phyloP scores from a whole-genome alignment of 2,113 vertebrate species.

The Cephalopterus ornatus region DNA sequence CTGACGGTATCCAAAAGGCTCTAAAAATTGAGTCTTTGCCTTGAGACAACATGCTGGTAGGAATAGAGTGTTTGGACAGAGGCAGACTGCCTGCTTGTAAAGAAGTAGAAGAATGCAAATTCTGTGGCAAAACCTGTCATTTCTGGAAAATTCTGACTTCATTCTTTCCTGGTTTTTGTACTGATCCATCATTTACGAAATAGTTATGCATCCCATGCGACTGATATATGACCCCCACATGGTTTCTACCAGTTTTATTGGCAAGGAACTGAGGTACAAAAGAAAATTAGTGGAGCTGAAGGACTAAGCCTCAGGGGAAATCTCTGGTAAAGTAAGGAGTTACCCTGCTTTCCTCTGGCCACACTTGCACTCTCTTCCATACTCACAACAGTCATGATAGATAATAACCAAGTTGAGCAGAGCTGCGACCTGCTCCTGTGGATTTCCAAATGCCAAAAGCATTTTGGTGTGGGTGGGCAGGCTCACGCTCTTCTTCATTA shows the following conservation, averaged over 20 bases:
- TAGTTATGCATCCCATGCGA: neutral
- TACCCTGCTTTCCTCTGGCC: neutral
- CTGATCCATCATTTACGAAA: neutral
- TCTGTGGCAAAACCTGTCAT: neutral
- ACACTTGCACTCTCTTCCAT: neutral
- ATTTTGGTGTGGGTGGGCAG: neutral
- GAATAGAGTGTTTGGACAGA: neutral
- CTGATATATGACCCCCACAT: neutral
- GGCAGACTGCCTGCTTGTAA: neutral
- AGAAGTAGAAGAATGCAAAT: neutral
- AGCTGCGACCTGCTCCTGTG: neutral
- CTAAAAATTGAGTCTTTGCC: neutral
- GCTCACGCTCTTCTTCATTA: neutral
- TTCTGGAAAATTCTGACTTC: constrained; percentile 15
- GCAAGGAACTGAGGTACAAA: neutral
- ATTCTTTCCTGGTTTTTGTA: neutral
- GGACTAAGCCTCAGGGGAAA: neutral
- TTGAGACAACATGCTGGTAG: neutral
- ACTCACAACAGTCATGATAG: neutral
- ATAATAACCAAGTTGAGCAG: neutral
- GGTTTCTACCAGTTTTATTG: neutral
- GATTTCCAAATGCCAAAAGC: neutral
- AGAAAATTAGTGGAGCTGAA: neutral
- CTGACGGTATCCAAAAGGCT: neutral
- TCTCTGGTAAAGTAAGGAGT: neutral